Evolutionary conservation across 1,140 invertebrate genomes (phyloP), one percentile per base, ranked within the genome.

Genomic region (Cotesia vestalis): DNA sequence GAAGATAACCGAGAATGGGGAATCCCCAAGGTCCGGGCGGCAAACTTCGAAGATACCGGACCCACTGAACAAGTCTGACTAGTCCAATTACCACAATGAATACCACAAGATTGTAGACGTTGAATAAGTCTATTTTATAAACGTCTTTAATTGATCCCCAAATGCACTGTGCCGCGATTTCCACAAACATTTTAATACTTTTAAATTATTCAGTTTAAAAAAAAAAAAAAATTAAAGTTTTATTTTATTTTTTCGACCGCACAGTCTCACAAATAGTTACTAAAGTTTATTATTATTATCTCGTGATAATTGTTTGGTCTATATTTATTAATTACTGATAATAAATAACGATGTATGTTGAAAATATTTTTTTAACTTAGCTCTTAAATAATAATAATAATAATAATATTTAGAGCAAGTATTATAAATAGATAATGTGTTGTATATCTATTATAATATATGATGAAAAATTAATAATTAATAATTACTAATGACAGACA

Each of bases 21-120:
- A 94, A 79, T 1, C 94, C 94, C 91, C 92, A 93, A 0, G 95
- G 95, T 2, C 95, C 95, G 0, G 95, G 95, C 0, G 95, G 95
- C 69, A 95, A 82, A 55, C 86, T 87, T 20, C 86, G 83, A 27
- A 89, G 78, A 73, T 91, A 89, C 6, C 84, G 82, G 4, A 90
- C 78, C 82, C 88, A 88, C 80, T 91, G 89, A 12, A 89, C 51
- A n/a, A 82, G 71, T 11, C 86, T 83, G 53, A 89, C 86, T 12
- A 86, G 6, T 4, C 85, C 53, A 12, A 91, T 77, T 46, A 89
- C 89, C 53, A 81, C 80, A 38, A 92, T 75, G 80, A 92, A 91
- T 66, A 91, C 88, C 62, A 88, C 17, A 6, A 86, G 72, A n/a
- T 76, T 84, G 64, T 51, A 77, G 12, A 80, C 55, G 11, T 46